Conservation (phyloP, 1,140 invertebrate genomes). For the Saccostrea echinata region DNA sequence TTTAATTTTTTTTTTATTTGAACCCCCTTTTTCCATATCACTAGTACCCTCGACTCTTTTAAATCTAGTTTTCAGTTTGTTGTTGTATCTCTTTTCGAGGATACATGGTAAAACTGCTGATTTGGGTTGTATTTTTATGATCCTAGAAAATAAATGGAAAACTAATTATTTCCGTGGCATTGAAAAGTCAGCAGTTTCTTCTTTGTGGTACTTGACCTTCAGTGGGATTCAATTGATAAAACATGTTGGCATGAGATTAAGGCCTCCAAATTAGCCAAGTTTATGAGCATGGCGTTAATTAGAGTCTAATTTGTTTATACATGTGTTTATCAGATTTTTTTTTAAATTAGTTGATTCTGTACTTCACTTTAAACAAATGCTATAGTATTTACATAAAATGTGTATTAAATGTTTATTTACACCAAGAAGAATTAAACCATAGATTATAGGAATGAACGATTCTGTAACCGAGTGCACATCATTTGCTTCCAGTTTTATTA, state of each 20-base stretch:
- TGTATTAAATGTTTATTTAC: too few species aligned
- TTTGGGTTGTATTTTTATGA: not conserved
- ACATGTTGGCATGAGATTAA: not conserved
- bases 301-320: not conserved
- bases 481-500: too few species aligned
- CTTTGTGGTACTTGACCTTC: slow-evolving; percentile 2
- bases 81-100: not conserved
- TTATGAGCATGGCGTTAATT: not conserved
- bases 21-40: too few species aligned
- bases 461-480: too few species aligned
- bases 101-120: not conserved
- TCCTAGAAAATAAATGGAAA: slow-evolving; percentile 31
- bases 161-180: slow-evolving; percentile 29
- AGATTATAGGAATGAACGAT: too few species aligned
- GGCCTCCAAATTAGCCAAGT: not conserved
- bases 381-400: too few species aligned
- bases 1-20: too few species aligned
- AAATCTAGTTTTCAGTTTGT: not conserved
- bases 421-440: too few species aligned
- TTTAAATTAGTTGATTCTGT: too few species aligned
- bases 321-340: not conserved
- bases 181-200: slow-evolving; percentile 6
- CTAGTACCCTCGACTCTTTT: too few species aligned
- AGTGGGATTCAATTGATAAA: slow-evolving; percentile 6
- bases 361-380: too few species aligned